Conservation (phyloP, 2,797 vertebrate genomes). For the Microctenopoma steveboyesi region DNA sequence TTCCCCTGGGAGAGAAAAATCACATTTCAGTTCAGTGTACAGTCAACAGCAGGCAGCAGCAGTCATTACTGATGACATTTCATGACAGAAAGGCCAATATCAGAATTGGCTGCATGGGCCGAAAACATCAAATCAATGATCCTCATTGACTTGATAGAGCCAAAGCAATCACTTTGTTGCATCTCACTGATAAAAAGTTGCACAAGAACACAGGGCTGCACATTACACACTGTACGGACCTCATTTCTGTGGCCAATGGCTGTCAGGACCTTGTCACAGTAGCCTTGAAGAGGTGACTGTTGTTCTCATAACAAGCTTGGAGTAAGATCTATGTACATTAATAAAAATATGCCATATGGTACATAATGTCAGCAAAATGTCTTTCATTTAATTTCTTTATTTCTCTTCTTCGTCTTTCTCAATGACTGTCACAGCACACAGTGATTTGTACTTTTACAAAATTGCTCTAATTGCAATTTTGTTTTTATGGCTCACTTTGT, state of each 20-base stretch:
- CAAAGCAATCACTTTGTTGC: slow-evolving; percentile 50
- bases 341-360: slow-evolving; percentile 41
- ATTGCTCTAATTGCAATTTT: slow-evolving; percentile 60
- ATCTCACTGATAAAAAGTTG: slow-evolving; percentile 39
- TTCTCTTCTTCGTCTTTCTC: slow-evolving; percentile 20
- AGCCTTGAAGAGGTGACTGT: slow-evolving; percentile 53
- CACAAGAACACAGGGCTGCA: slow-evolving; percentile 38
- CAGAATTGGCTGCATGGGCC: slow-evolving; percentile 38
- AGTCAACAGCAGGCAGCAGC: slow-evolving; percentile 25
- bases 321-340: slow-evolving; percentile 40
- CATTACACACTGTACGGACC: slow-evolving; percentile 26
- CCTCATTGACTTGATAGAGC: slow-evolving; percentile 48
- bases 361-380: slow-evolving; percentile 12
- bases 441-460: slow-evolving; percentile 53
- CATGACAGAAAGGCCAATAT: slow-evolving; percentile 50
- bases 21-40: slow-evolving; percentile 28
- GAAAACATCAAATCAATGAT: slow-evolving; percentile 53
- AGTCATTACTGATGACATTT: slow-evolving; percentile 52
- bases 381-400: slow-evolving; percentile 26
- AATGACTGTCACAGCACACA: slow-evolving; percentile 34
- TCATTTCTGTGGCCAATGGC: slow-evolving; percentile 45
- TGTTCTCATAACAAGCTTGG: slow-evolving; percentile 60
- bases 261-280: slow-evolving; percentile 57
- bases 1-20: slow-evolving; percentile 26
- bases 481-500: slow-evolving; percentile 44